Evolutionary conservation across 23 tunicate genomes (phyloP).

Genomic region (Trididemnum nubilum): DNA sequence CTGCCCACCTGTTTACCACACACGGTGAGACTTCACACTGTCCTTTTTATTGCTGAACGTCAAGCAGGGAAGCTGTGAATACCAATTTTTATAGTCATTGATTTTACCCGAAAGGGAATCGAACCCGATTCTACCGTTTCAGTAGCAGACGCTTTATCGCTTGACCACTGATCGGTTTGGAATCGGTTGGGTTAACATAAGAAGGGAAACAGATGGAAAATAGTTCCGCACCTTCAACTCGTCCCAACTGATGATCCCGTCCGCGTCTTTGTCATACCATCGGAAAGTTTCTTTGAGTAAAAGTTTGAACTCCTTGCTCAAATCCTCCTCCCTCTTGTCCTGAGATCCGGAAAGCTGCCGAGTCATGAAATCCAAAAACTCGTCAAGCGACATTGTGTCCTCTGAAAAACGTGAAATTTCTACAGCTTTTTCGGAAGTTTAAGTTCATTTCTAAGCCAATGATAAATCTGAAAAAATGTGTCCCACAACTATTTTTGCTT

Average conservation of each 20-base stretch:
- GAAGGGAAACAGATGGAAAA: too few species aligned
- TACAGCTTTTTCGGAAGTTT: too few species aligned
- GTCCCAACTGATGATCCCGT: conserved; percentile 72
- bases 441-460: background rate
- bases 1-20: too few species aligned
- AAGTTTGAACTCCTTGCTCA: conserved; percentile 67
- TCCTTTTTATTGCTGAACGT: too few species aligned
- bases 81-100: too few species aligned
- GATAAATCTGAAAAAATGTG: background rate
- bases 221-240: conserved; percentile 63
- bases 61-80: too few species aligned
- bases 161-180: too few species aligned
- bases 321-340: conserved; percentile 78
- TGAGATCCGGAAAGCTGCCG: conserved; percentile 54
- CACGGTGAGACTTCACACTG: too few species aligned
- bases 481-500: background rate
- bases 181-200: too few species aligned
- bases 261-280: conserved; percentile 85
- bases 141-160: too few species aligned
- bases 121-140: too few species aligned
- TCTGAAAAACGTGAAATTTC: conserved; percentile 36
- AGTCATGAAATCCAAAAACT: conserved; percentile 78
- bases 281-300: conserved; percentile 76
- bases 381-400: conserved; percentile 75
- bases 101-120: too few species aligned